Evolutionary conservation across 2,888 invertebrate genomes (phyloP).

Genomic region (Alloplasta piceator): DNA sequence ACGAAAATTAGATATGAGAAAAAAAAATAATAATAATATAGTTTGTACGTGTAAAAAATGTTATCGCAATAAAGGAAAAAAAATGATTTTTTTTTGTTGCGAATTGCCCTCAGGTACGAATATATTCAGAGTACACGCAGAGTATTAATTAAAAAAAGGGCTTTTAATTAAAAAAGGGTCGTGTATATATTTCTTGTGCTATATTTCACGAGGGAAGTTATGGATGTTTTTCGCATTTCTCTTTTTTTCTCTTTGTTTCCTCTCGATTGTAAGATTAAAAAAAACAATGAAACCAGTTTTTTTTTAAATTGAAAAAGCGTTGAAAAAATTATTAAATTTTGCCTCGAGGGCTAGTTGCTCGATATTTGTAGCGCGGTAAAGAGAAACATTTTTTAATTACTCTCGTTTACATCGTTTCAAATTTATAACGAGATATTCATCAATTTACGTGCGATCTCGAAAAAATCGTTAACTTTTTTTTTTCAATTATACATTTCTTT

Average conservation of each 20-base stretch:
- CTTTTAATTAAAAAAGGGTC: conserved; percentile 23
- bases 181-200: conserved; percentile 37
- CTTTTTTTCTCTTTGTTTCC: conserved; percentile 17
- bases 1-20: too few species aligned
- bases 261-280: too few species aligned
- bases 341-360: too few species aligned
- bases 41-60: too few species aligned
- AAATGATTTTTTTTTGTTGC: conserved; percentile 20
- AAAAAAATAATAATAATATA: too few species aligned
- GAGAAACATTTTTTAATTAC: background rate
- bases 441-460: background rate
- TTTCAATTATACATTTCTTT: conserved; percentile 4
- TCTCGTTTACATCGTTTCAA: conserved; percentile 22
- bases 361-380: too few species aligned
- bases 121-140: conserved; percentile 1
- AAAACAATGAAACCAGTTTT: background rate
- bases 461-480: conserved; percentile 18
- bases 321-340: too few species aligned
- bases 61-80: too few species aligned
- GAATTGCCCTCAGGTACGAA: conserved; percentile 36
- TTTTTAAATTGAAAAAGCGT: background rate
- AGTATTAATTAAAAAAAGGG: conserved; percentile 10
- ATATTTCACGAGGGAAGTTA: conserved; percentile 30
- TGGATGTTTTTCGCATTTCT: conserved; percentile 13
- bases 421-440: conserved; percentile 20